A percentile compares a stretch with the other conserved stretches of the same genome.
Evolutionary conservation across 2,113 vertebrate genomes (phyloP).

Genomic region (Myiozetetes cayanensis): DNA sequence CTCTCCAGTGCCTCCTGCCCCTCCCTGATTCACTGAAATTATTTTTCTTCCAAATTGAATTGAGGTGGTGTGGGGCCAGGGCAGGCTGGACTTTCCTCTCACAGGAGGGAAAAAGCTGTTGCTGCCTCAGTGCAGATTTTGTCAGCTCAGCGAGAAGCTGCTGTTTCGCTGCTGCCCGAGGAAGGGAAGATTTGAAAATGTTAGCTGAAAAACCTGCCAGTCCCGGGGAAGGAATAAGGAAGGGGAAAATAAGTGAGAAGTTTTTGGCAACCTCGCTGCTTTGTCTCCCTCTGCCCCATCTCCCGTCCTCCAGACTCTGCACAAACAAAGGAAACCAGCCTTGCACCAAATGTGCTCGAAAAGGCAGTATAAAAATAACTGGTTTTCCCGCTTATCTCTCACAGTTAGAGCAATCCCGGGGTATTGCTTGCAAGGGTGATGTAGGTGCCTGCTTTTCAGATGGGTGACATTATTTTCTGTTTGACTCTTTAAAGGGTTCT

Average conservation of each 20-base stretch:
- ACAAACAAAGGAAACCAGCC: constrained; percentile 40
- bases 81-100: background rate
- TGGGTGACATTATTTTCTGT: background rate
- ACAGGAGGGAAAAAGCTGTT: background rate
- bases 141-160: background rate
- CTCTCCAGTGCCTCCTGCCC: constrained; percentile 7
- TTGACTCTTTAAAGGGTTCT: background rate
- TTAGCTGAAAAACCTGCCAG: background rate
- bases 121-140: background rate
- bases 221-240: background rate
- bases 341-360: background rate
- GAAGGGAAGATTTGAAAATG: background rate
- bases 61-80: background rate
- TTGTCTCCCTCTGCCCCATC: constrained; percentile 27
- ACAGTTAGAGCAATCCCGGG: background rate
- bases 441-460: background rate
- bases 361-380: constrained; percentile 32
- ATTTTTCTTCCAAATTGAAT: constrained; percentile 34
- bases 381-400: constrained; percentile 12
- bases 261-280: background rate
- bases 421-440: background rate
- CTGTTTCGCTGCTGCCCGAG: background rate
- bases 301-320: background rate
- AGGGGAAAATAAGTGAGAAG: constrained; percentile 8
- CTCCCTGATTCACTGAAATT: constrained; percentile 8